phyloP scores from a whole-genome alignment of 2,888 invertebrate species.

The Amiota minor region DNA sequence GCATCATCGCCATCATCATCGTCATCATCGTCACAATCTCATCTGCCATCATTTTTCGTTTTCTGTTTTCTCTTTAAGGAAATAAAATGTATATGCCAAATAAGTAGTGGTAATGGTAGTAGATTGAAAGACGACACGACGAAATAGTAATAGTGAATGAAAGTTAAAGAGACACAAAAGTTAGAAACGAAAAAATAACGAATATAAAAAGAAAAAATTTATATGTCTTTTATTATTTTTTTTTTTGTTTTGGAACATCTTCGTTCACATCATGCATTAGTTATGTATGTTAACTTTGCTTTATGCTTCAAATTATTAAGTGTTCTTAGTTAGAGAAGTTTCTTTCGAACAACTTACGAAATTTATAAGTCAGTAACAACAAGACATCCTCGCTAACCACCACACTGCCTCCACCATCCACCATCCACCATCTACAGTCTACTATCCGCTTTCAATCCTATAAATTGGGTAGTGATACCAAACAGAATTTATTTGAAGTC shows the following conservation, averaged over 20 bases:
- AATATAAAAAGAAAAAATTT: neutral
- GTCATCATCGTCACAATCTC: neutral
- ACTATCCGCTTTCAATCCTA: no score
- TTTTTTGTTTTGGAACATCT: neutral
- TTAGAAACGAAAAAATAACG: neutral
- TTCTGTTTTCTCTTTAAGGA: neutral
- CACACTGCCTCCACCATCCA: no score
- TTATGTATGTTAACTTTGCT: constrained; percentile 27
- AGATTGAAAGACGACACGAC: no score
- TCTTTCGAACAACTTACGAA: constrained; percentile 16
- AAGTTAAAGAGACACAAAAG: neutral
- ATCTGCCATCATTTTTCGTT: neutral
- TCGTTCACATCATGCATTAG: constrained; percentile 19
- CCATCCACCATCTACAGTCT: no score
- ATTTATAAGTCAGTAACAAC: constrained; percentile 21
- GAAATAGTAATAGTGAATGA: no score
- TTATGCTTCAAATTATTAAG: constrained; percentile 29
- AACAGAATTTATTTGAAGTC: no score
- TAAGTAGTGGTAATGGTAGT: no score
- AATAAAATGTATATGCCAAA: no score
- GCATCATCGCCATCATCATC: no score
- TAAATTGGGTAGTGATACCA: no score
- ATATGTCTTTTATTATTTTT: no score
- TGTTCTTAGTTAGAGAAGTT: constrained; percentile 27
- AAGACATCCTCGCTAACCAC: no score